Conservation (phyloP, 2,113 vertebrate species). For the Bos taurus region ARS-UCD2.0 NC_037335.1:70326001-70326500, state of each 20-base stretch:
- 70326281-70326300: constrained; percentile 87
- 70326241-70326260: neutral
- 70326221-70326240: too few relatives aligned
- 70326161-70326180: too few relatives aligned
- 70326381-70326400: constrained; percentile 91
- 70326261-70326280: neutral
- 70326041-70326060: neutral
- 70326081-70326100: neutral
- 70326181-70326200: too few relatives aligned
- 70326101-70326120: accelerated
- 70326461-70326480: neutral
- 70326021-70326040: accelerated
- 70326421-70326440: accelerated
- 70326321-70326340: constrained; percentile 95
- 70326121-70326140: accelerated
- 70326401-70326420: constrained; percentile 85
- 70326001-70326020: neutral
- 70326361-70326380: constrained; percentile 96
- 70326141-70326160: neutral
- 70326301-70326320: constrained; percentile 95
- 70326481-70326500: accelerated
- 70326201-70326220: neutral
- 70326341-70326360: constrained; percentile 92
- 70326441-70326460: neutral
- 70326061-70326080: neutral